Base-by-base conservation (phyloP, 2,888 invertebrate species). In the Cremastobaeus sp. region DNA sequence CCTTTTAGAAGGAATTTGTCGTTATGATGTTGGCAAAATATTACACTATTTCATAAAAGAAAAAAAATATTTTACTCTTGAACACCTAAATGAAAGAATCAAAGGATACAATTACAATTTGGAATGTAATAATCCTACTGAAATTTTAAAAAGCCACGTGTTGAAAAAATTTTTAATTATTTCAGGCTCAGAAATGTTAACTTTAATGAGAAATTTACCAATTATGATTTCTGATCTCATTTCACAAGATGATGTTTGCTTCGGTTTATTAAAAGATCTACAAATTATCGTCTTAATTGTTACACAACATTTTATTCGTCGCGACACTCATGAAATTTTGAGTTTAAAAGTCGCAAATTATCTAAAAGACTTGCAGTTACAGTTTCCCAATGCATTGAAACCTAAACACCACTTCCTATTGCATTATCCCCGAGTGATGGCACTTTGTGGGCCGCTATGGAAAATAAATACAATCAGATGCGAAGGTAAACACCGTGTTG, bases 321-420 rank as follows among this genome's bases (percentile, higher is more conserved):
- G n/a, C 12, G 32, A 45, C 45, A 35, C 45, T 5, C 18, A 34
- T 8, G 17, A 34, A 12, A 15, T 35, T 3, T 21, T 59, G 14
- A 25, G 14, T n/a, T 3, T 45, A 11, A 15, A 34, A 35, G 45
- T 75, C 4, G 18, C 20, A 11, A 6, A 64, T 20, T 64, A 71
- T 48, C 43, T 71, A 20, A 17, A 39, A 17, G 32, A 30, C 20
- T 15, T 71, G 8, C 5, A 15, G 14, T 9, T 50, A 45, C 47
- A 55, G 32, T 70, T 64, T 35, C 55, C 64, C 1, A 17, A 12
- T 54, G 30, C 54, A 14, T 15, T 21, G 11, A 70, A 64, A 47
- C 71, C 48, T 8, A 64, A 76, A 59, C 76, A 74, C 41, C 77
- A 77, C 25, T 55, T 74, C 6, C 39, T 71, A 6, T 12, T 65